Base-by-base conservation (phyloP, 92 coral and sea anemone species). In the Heteractis magnifica region DNA sequence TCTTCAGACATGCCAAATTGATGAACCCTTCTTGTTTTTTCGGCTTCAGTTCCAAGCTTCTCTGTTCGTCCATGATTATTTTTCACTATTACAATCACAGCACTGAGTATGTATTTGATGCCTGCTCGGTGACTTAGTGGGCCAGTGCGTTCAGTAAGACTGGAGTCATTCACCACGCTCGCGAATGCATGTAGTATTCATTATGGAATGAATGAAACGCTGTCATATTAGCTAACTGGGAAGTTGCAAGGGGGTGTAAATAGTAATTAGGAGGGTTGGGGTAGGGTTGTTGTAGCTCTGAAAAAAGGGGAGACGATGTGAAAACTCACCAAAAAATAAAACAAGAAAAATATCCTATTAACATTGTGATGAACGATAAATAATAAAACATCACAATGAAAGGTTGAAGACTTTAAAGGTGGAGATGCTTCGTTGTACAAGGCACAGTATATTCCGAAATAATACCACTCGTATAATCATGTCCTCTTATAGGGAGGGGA, bases 1-100 rank as follows among this genome's bases (percentile, higher is more conserved):
- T 83, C 71, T 93, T 93, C 51, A 95, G 86, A 50, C 98, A 93
- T 51, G 89, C 82, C 70, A 88, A 93, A 68, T 85, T 93, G 77
- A 91, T 84, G 41, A 92, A 83, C 6, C 94, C 89, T 65, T 94
- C 85, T 51, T 84, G 64, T 59, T 88, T 82, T 72, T 86, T 87
- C 3, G 73, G 4, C 44, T 68, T 23, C 73, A 68, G 73, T 68
- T 68, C 73, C 73, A 68, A 68, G 23, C 23, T 41, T 26, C 16
- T 68, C 26, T 68, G 44, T 23, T 5, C 26, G 18, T 68, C 16
- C 73, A 68, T 68, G 73, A 16, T 68, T 68, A 13, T 2, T 4
- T 68, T 20, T 68, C 73, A 26, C 49, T 68, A 10, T 9, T 6
- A 0, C 44, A 68, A 26, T n/a, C 0, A 18, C 73, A 68, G 11